A percentile compares a stretch with the other conserved stretches of the same genome.
These are phyloP conservation scores for Taenioides sp. DNA, from an alignment of 2,797 vertebrate genomes.

Conservation along the genomic window DNA sequence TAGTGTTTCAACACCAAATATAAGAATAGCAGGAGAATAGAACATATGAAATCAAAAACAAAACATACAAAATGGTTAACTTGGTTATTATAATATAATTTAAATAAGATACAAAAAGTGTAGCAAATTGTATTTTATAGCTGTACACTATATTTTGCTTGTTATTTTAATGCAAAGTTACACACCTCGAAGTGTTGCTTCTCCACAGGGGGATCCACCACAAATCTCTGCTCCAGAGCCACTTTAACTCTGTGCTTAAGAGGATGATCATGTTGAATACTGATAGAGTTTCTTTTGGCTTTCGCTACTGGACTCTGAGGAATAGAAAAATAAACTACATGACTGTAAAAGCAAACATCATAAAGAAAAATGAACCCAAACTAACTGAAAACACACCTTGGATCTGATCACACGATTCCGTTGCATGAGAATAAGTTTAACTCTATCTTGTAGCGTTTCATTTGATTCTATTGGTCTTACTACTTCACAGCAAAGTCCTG, in stretches of 20 bases:
- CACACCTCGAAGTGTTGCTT: slow-evolving; percentile 38
- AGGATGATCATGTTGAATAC: slow-evolving; percentile 40
- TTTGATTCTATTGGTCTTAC: background rate
- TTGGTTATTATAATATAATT: too few species aligned
- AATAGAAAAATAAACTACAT: background rate
- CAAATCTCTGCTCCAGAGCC: slow-evolving; percentile 33
- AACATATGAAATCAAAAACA: too few species aligned
- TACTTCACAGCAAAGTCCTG: background rate
- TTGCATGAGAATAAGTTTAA: slow-evolving; percentile 51
- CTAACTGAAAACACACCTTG: slow-evolving; percentile 37
- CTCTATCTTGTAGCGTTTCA: slow-evolving; percentile 49
- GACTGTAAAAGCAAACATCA: background rate
- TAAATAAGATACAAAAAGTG: too few species aligned
- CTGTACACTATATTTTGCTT: too few species aligned
- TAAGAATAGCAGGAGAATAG: too few species aligned
- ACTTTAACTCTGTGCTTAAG: slow-evolving; percentile 57
- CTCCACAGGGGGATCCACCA: accelerated
- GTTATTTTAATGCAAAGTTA: background rate
- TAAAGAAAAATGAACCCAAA: background rate
- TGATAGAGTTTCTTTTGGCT: background rate
- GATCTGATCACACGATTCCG: slow-evolving; percentile 10
- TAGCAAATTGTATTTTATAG: background rate
- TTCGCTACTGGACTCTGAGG: slow-evolving; percentile 3
- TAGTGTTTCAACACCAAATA: too few species aligned
- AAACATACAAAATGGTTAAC: too few species aligned